These are phyloP conservation scores for Chlorodrepanis virens DNA, from an alignment of 2,113 vertebrate genomes.

Conservation along the genomic window DNA sequence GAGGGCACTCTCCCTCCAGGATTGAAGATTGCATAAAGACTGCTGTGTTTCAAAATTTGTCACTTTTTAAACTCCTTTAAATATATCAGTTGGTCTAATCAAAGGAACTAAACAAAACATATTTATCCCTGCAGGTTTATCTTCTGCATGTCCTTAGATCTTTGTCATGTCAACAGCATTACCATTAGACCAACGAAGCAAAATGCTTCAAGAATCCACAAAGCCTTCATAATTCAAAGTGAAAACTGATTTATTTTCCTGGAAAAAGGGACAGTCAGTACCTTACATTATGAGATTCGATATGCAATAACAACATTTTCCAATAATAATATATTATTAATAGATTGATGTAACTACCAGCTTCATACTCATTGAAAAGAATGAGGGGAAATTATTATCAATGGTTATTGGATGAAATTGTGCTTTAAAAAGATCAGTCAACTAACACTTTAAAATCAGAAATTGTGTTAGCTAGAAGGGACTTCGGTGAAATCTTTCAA, in stretches of 20 bases:
- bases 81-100: neutral
- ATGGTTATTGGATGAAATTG: neutral
- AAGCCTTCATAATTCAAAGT: neutral
- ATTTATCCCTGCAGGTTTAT: neutral
- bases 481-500: neutral
- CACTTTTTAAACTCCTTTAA: neutral
- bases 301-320: neutral
- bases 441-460: neutral
- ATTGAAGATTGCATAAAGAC: neutral
- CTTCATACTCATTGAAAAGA: neutral
- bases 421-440: neutral
- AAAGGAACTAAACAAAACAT: neutral
- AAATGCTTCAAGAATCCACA: neutral
- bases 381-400: neutral
- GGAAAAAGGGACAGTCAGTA: neutral
- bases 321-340: neutral
- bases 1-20: conserved; percentile 40
- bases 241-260: neutral
- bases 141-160: neutral
- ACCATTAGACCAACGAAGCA: neutral
- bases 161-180: neutral
- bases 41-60: neutral
- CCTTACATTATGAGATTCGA: neutral
- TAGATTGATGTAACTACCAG: neutral
- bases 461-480: neutral